Percentiles rank a stretch among this genome's conserved stretches.
Conservation (phyloP, 2,797 vertebrate species). For the Lithobates pipiens region DNA sequence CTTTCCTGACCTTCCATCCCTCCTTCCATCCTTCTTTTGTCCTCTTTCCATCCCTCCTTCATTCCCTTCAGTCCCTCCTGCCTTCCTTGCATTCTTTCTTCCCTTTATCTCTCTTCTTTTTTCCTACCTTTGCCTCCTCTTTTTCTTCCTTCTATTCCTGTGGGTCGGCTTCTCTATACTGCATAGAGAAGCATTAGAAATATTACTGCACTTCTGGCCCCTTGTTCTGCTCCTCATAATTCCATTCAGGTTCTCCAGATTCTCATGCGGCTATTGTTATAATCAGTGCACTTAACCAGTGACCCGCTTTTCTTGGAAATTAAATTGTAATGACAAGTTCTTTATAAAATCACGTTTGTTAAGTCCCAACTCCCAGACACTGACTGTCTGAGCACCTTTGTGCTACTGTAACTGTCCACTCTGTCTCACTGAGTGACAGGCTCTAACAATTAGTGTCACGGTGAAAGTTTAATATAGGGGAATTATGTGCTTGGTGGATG, state of each 20-base stretch:
- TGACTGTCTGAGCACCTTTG: not conserved
- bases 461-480: constrained; percentile 18
- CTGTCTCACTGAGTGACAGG: constrained; percentile 24
- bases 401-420: constrained; percentile 29
- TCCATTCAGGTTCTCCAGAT: not conserved
- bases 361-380: constrained; percentile 12
- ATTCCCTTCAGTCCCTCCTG: no score
- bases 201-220: not conserved
- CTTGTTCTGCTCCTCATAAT: not conserved
- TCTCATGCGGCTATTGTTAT: not conserved
- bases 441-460: constrained; percentile 33
- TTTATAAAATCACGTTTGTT: constrained; percentile 1
- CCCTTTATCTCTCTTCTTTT: no score
- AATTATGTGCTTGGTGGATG: constrained; percentile 26
- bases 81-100: no score
- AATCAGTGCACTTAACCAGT: not conserved
- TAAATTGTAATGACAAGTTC: constrained; percentile 20
- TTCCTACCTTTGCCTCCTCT: no score
- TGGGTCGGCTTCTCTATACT: not conserved
- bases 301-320: not conserved
- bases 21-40: no score
- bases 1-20: no score
- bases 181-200: not conserved
- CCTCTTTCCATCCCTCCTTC: no score
- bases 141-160: no score